These are phyloP conservation scores for Phenganax marumi DNA, from an alignment of 92 coral and sea anemone genomes.

Conservation along the genomic window DNA sequence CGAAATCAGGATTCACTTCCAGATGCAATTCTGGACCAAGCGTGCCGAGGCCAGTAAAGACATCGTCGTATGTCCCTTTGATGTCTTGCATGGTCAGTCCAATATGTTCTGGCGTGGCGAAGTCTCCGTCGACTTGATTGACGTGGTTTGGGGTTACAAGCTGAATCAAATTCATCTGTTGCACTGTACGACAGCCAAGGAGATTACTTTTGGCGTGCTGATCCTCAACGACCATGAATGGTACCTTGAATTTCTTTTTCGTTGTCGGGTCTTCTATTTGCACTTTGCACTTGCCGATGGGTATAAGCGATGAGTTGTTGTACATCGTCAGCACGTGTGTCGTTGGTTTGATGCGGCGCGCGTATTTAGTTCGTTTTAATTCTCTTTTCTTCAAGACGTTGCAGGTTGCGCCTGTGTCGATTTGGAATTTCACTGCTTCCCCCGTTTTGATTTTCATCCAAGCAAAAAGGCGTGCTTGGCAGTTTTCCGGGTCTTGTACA, in stretches of 20 bases:
- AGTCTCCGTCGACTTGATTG: slow-evolving; percentile 13
- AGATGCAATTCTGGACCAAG: too few relatives aligned
- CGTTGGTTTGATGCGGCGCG: slow-evolving; percentile 8
- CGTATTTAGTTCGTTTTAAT: slow-evolving; percentile 22
- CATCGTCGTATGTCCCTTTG: slow-evolving; percentile 11
- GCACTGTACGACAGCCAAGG: slow-evolving; percentile 25
- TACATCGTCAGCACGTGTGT: slow-evolving; percentile 45
- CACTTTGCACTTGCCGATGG: neutral
- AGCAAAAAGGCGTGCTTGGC: slow-evolving; percentile 24
- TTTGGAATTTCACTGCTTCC: slow-evolving; percentile 2
- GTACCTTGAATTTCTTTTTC: slow-evolving; percentile 19
- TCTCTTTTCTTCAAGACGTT: slow-evolving; percentile 24
- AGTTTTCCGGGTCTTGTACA: neutral
- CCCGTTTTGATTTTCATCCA: neutral
- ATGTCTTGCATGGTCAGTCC: slow-evolving; percentile 16
- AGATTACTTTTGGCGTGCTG: slow-evolving; percentile 19
- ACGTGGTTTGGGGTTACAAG: neutral
- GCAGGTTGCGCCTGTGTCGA: slow-evolving; percentile 37
- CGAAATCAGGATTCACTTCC: too few relatives aligned
- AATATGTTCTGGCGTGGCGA: neutral
- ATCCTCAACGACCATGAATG: slow-evolving; percentile 24
- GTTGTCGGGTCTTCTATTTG: slow-evolving; percentile 30
- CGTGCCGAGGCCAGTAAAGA: slow-evolving; percentile 7
- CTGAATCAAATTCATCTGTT: slow-evolving; percentile 20
- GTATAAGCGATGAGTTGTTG: slow-evolving; percentile 33